These are phyloP conservation scores for Eupithecia pulchellata DNA, from an alignment of 2,888 invertebrate genomes.

Conservation along the genomic window DNA sequence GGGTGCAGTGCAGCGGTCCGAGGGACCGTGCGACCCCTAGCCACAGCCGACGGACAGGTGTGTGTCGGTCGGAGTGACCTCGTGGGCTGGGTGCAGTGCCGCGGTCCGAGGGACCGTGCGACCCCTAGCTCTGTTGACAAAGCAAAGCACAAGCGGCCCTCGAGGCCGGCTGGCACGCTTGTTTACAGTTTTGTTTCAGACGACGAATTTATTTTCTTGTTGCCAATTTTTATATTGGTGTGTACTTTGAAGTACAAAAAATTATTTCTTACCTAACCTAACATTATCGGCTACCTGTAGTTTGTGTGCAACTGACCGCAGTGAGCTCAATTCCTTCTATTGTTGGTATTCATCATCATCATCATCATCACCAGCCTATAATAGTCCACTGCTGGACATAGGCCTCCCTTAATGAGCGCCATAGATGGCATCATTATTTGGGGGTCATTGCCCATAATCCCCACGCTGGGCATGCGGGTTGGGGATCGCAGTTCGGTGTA, in stretches of 20 bases:
- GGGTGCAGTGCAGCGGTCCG: slow-evolving; percentile 20
- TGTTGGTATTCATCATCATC: no score
- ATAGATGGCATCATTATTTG: no score
- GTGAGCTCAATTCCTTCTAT: no score
- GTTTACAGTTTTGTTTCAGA: slow-evolving; percentile 35
- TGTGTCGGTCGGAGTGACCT: neutral
- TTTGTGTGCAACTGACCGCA: no score
- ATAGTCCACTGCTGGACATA: no score
- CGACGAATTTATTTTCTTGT: slow-evolving; percentile 28
- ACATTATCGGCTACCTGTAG: no score
- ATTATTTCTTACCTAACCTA: neutral
- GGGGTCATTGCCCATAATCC: no score
- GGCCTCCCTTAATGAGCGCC: no score
- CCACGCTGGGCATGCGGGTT: no score
- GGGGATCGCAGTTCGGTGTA: no score
- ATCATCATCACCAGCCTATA: no score
- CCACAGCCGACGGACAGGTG: neutral
- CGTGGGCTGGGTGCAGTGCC: slow-evolving; percentile 8
- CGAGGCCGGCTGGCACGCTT: slow-evolving; percentile 13
- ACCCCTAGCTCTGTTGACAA: slow-evolving; percentile 26
- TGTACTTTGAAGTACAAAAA: neutral
- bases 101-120: slow-evolving; percentile 26
- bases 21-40: no score
- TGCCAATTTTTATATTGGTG: slow-evolving; percentile 18
- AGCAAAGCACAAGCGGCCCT: slow-evolving; percentile 29